Evolutionary conservation across 2,888 invertebrate genomes (phyloP), one percentile per base, ranked within the genome.

Genomic region (Catocala fraxini): DNA sequence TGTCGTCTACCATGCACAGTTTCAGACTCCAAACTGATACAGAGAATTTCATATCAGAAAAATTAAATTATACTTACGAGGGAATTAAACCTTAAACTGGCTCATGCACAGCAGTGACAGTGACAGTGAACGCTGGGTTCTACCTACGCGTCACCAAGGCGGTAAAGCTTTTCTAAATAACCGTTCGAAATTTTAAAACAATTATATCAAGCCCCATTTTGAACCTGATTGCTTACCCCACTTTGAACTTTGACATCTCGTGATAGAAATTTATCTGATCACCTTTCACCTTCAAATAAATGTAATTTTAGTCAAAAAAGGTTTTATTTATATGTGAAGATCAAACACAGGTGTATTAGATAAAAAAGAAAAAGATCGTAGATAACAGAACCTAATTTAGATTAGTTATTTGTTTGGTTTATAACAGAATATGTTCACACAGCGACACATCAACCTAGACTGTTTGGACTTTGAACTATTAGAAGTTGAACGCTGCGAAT

Each of bases 321-420:
- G 48, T 68, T 68, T 74, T 75, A 88, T 86, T 89, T 85, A 83
- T 86, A 80, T 86, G 85, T 73, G 85, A 86, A 86, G 79, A 81
- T 83, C 70, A 85, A 86, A 86, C 83, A 86, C 89, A 87, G 89
- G 88, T 89, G 89, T 61, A 48, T 6, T 47, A 46, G 73, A 70
- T 71, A 54, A 51, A 47, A 56, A 43, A 64, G 39, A 51, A 62
- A 13, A 49, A 60, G 64, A 62, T 68, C 15, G 11, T 4, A 64
- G 65, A 69, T 77, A 72, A 59, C 34, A 46, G 9, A 56, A 60
- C 69, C 57, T 65, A 57, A 59, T 60, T 70, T 59, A 51, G 43
- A 39, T 66, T 58, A 60, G 49, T 51, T 60, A 60, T 60, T 69
- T 78, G 62, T 79, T 82, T 80, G 63, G 4, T 69, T 79, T 79